Base-by-base conservation (phyloP, 2,113 vertebrate genomes). In the Colius striatus region DNA sequence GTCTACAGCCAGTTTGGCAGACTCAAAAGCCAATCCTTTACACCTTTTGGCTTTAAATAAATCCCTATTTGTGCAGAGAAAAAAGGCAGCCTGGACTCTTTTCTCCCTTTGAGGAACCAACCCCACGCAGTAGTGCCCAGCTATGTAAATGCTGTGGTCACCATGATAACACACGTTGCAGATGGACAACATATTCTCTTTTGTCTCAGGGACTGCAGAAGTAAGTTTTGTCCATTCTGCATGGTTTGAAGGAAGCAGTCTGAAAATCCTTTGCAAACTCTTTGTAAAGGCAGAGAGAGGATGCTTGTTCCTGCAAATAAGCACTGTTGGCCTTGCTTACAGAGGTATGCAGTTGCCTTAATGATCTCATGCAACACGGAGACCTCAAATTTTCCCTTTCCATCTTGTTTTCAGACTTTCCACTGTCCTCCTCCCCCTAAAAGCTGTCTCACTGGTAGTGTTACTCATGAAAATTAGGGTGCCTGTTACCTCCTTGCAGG, bases 381-480 rank as follows among this genome's bases (percentile, higher is more conserved):
- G 45, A 47, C 82, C 86, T 83, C 73, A 86, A 41, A 67, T 88
- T 92, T 82, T 90, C 36, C 63, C 72, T 71, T 71, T 75, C 83
- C 45, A 48, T 92, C 86, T 93, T 90, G 80, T 93, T 96, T 97
- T 90, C 83, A 95, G 65, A 90, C 36, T 96, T 96, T 89, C 92
- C 73, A 62, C 76, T 68, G 36, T 34, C 41, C 43, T 73, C 14
- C 47, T 80, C 51, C 74, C 53, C 18, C 34, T 45, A 81, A 32
- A 89, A 77, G 68, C 58, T 84, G 85, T 66, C 89, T 78, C 4
- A 1, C 48, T 86, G 80, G 92, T 95, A 93, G 95, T 36, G 73
- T 94, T 96, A 92, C 88, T 43, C 54, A 2, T 23, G 84, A 62
- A 62, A 77, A 19, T 53, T 16, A 34, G 32, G 75, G 62, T 61